Percentiles rank a stretch among this genome's conserved stretches.
These are phyloP conservation scores for Harpagifer antarcticus DNA, from an alignment of 2,797 vertebrate species.

Conservation along the genomic window DNA sequence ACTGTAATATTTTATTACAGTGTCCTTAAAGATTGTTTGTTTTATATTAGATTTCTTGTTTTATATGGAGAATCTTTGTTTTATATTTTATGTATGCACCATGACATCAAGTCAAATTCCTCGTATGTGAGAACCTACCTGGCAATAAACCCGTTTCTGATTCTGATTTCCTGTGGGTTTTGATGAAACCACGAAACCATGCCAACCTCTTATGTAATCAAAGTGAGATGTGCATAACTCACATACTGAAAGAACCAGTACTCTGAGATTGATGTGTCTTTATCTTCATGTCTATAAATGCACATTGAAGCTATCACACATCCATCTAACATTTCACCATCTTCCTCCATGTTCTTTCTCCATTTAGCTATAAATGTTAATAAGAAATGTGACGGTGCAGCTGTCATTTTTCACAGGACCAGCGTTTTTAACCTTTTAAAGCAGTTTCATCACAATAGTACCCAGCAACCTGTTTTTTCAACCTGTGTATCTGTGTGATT, in stretches of 20 bases:
- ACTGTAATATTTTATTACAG: no score
- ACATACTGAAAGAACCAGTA: not conserved
- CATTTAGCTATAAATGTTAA: not conserved
- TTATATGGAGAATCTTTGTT: no score
- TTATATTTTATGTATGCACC: no score
- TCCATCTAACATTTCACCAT: not conserved
- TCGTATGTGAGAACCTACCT: no score
- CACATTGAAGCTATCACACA: not conserved
- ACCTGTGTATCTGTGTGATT: no score
- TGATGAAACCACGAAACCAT: constrained; percentile 22
- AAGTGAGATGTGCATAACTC: constrained; percentile 17
- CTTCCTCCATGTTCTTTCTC: not conserved
- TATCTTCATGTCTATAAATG: not conserved
- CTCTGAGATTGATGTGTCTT: not conserved
- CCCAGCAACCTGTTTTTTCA: no score
- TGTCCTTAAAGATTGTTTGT: no score
- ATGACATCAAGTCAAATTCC: no score
- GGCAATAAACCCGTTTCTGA: no score
- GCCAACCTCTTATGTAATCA: constrained; percentile 16
- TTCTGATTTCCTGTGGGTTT: constrained; percentile 16
- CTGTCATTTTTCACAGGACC: not conserved
- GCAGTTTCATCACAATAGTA: not conserved
- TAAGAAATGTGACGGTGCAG: not conserved
- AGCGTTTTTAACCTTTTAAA: not conserved
- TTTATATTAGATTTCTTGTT: no score